Evolutionary conservation across 1,140 invertebrate species (phyloP).

Genomic region (Hermatobates lingyangjiaoensis): DNA sequence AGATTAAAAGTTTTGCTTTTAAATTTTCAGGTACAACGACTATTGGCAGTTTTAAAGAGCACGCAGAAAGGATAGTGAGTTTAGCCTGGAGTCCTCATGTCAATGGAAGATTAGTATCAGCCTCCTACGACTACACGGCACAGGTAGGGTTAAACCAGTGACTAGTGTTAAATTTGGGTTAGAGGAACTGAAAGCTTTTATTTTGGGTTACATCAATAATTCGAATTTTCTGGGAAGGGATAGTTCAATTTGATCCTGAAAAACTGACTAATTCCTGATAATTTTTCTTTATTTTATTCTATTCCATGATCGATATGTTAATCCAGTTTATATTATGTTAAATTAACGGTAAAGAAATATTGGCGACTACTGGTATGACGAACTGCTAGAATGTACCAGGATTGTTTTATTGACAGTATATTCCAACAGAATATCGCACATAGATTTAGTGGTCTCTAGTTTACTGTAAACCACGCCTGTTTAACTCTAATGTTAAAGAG

Average conservation of each 20-base stretch:
- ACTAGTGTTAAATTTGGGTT: background rate
- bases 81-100: constrained; percentile 53
- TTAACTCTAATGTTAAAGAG: too few species aligned
- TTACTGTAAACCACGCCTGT: too few species aligned
- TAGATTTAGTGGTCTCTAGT: too few species aligned
- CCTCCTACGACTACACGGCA: constrained; percentile 43
- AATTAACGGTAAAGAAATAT: background rate
- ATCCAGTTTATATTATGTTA: background rate
- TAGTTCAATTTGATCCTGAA: background rate
- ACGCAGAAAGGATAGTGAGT: constrained; percentile 34
- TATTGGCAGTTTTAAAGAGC: constrained; percentile 34
- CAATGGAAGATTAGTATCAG: constrained; percentile 41
- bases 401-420: too few species aligned
- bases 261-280: background rate
- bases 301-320: background rate
- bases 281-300: background rate
- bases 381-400: too few species aligned
- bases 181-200: background rate
- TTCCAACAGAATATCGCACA: too few species aligned
- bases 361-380: background rate
- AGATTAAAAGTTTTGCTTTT: too few species aligned
- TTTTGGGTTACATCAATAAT: background rate
- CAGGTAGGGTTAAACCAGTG: constrained; percentile 31
- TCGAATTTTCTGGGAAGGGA: background rate
- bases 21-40: constrained; percentile 4